phyloP scores from a whole-genome alignment of 2,797 vertebrate species.

The Falco concolor region DNA sequence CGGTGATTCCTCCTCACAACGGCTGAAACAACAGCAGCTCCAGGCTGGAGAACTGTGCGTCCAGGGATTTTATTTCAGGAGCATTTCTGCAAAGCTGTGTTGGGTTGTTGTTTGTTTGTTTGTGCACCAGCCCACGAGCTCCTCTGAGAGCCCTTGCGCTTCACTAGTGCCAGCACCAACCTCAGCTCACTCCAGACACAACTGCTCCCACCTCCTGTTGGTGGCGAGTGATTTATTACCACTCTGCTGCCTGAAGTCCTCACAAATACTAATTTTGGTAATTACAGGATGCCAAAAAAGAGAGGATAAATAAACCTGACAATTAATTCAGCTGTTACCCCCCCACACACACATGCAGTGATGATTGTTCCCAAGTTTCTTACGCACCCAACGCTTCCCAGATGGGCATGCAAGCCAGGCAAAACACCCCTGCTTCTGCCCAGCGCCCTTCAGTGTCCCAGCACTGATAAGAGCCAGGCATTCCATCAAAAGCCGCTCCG shows the following conservation, averaged over 20 bases:
- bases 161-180: neutral
- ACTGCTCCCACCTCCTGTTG: neutral
- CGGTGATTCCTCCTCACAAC: neutral
- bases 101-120: neutral
- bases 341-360: accelerated
- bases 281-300: neutral
- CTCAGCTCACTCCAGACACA: neutral
- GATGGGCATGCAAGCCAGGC: neutral
- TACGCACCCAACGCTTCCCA: neutral
- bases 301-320: conserved; percentile 24
- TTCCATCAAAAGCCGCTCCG: neutral
- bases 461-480: neutral
- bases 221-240: conserved; percentile 34
- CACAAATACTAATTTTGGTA: neutral
- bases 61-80: neutral
- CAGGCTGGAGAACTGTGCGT: accelerated
- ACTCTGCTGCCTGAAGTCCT: neutral
- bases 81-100: neutral
- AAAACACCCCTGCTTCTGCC: neutral
- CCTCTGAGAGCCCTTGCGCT: neutral
- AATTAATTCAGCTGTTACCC: neutral
- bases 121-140: neutral
- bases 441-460: neutral
- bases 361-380: neutral
- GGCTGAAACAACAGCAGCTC: neutral